These are phyloP conservation scores for Ruditapes philippinarum DNA, from an alignment of 1,140 invertebrate genomes.

Conservation along the genomic window DNA sequence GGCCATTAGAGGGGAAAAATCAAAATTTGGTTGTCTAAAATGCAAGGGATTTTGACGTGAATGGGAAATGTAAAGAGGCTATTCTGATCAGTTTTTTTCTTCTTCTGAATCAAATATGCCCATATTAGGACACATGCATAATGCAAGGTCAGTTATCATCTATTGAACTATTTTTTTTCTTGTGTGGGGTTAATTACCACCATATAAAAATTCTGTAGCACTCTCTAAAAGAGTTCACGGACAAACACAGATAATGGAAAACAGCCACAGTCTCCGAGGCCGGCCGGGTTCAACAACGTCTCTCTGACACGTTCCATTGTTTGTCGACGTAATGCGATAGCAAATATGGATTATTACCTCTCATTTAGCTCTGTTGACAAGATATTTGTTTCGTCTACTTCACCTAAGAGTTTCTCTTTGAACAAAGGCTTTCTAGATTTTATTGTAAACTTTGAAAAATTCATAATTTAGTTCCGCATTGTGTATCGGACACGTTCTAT, in stretches of 20 bases:
- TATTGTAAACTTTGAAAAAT: no score
- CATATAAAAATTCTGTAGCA: background rate
- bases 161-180: no score
- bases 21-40: no score
- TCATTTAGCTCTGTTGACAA: constrained; percentile 8
- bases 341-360: constrained; percentile 16
- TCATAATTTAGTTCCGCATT: no score
- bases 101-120: no score
- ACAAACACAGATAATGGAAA: constrained; percentile 13
- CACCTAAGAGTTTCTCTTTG: background rate
- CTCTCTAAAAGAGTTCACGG: background rate
- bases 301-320: background rate
- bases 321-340: constrained; percentile 18
- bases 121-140: no score
- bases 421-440: background rate
- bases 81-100: no score
- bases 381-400: background rate
- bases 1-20: no score
- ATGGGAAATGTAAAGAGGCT: no score
- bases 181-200: background rate
- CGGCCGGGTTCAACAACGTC: background rate
- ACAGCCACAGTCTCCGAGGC: background rate
- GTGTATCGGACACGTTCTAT: background rate
- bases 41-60: no score
- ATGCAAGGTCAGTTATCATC: no score